Evolutionary conservation across 2,888 invertebrate genomes (phyloP).

Genomic region (Leptopilina syphax): DNA sequence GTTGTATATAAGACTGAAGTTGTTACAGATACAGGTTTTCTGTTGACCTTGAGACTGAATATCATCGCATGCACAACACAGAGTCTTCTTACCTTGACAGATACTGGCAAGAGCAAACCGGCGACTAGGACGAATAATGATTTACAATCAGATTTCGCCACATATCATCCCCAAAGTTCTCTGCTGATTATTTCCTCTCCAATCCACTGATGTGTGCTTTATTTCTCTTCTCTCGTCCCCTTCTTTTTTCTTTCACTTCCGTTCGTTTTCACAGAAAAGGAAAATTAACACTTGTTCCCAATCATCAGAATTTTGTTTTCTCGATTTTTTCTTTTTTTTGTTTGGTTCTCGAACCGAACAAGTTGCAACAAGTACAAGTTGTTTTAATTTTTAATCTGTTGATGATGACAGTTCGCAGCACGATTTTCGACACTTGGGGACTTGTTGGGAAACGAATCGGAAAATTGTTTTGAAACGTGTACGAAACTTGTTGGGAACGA

Average conservation of each 20-base stretch:
- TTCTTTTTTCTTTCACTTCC: constrained; percentile 38
- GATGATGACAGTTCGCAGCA: background rate
- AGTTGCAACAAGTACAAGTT: too few species aligned
- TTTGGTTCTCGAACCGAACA: too few species aligned
- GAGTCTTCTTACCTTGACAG: constrained; percentile 60
- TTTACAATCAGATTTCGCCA: constrained; percentile 50
- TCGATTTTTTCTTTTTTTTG: background rate
- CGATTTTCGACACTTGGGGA: background rate
- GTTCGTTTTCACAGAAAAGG: background rate
- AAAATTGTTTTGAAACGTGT: background rate
- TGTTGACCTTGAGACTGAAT: constrained; percentile 37
- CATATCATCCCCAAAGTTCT: constrained; percentile 51
- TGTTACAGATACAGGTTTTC: constrained; percentile 35
- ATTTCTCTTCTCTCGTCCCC: background rate
- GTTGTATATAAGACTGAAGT: background rate
- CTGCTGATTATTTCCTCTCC: constrained; percentile 5
- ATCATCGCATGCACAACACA: constrained; percentile 30
- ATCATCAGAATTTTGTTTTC: background rate
- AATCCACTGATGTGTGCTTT: constrained; percentile 4
- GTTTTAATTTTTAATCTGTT: too few species aligned
- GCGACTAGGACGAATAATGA: constrained; percentile 51
- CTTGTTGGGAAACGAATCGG: too few species aligned
- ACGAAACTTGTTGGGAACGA: background rate
- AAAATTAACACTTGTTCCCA: background rate
- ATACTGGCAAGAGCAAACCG: constrained; percentile 50